A percentile compares a stretch with the other conserved stretches of the same genome.
These are phyloP conservation scores for Neoarius graeffei DNA, from an alignment of 2,113 vertebrate genomes.

Conservation along the genomic window DNA sequence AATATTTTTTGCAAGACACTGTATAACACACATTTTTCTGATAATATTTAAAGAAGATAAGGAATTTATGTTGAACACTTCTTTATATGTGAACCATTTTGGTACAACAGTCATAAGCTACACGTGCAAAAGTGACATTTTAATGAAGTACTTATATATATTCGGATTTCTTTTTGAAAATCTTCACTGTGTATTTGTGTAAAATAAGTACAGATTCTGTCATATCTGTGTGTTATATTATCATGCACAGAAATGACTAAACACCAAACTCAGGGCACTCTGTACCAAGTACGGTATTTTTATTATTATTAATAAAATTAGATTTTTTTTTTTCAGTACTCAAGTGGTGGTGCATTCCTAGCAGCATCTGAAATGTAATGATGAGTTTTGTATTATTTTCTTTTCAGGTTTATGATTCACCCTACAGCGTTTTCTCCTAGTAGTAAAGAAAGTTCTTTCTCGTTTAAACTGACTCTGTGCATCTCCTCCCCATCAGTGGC, in stretches of 20 bases:
- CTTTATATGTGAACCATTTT: background rate
- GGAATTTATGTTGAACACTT: background rate
- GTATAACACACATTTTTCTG: background rate
- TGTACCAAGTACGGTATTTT: too few relatives aligned
- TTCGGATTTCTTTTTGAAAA: background rate
- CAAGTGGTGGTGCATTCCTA: background rate
- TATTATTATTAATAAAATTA: too few relatives aligned
- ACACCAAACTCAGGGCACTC: too few relatives aligned
- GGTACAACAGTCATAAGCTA: background rate
- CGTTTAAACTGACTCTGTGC: background rate
- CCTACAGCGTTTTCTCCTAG: background rate
- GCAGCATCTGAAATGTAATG: background rate
- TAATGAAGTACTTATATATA: background rate
- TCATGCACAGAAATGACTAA: too few relatives aligned
- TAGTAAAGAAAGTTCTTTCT: background rate
- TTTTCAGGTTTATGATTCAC: background rate
- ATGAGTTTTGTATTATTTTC: background rate
- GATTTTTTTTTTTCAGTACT: too few relatives aligned
- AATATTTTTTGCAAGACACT: too few relatives aligned
- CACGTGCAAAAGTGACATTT: background rate
- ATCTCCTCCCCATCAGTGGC: slow-evolving; percentile 35
- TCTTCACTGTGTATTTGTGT: background rate
- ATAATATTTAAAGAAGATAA: too few relatives aligned
- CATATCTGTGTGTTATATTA: background rate
- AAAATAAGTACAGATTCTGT: background rate